Conservation (phyloP, 2,797 vertebrate species). For the Sebastes minor region DNA sequence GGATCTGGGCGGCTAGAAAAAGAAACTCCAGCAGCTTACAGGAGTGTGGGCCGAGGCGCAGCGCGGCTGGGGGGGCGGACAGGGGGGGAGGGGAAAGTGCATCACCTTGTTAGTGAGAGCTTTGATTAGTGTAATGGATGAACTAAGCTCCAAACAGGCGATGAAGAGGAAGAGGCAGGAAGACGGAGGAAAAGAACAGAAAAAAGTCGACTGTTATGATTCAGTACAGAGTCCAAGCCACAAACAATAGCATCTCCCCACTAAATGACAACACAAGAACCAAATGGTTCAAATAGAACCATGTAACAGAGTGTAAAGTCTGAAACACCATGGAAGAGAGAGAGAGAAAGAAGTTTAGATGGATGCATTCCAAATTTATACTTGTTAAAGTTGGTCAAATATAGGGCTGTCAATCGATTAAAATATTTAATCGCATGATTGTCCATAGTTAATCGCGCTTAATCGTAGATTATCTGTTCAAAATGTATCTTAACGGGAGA, state of each 20-base stretch:
- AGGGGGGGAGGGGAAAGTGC: slow-evolving; percentile 14
- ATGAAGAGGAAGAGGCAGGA: slow-evolving; percentile 23
- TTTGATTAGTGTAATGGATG: slow-evolving; percentile 66
- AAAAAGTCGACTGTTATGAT: slow-evolving; percentile 4
- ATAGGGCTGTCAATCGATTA: background rate
- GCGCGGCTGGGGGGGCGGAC: background rate
- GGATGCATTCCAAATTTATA: background rate
- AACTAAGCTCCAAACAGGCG: slow-evolving; percentile 50
- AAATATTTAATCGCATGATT: too few relatives aligned
- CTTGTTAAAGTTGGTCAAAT: background rate
- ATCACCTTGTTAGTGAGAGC: slow-evolving; percentile 72
- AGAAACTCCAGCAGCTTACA: slow-evolving; percentile 78
- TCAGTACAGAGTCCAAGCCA: slow-evolving; percentile 1
- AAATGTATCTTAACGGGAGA: too few relatives aligned
- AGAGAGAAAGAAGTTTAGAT: background rate
- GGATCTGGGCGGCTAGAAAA: slow-evolving; percentile 73
- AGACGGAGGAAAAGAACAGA: background rate
- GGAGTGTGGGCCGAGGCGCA: slow-evolving; percentile 37
- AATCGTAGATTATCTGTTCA: too few relatives aligned
- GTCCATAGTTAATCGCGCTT: too few relatives aligned
- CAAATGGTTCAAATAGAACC: slow-evolving; percentile 26
- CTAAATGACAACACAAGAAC: slow-evolving; percentile 14
- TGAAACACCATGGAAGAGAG: background rate
- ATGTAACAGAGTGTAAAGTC: background rate
- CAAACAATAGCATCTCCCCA: slow-evolving; percentile 3